Evolutionary conservation across 2,888 invertebrate species (phyloP).

Genomic region (Abrostola triplasia): DNA sequence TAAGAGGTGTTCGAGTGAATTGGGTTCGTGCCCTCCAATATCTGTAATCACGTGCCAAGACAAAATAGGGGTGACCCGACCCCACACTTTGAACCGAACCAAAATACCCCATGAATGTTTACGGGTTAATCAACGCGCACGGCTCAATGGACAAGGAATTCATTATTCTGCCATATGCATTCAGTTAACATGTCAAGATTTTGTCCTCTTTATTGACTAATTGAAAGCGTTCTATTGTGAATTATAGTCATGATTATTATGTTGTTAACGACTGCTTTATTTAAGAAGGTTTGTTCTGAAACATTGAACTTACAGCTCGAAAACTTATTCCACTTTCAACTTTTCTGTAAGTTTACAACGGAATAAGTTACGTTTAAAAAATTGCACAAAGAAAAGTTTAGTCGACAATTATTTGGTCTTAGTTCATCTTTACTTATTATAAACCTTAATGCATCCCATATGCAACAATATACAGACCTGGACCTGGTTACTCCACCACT

Average conservation of each 20-base stretch:
- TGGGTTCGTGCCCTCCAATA: slow-evolving; percentile 81
- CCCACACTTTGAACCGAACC: slow-evolving; percentile 68
- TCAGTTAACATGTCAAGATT: slow-evolving; percentile 51
- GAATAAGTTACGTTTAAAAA: no score
- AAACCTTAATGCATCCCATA: no score
- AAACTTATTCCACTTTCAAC: not conserved
- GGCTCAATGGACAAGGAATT: slow-evolving; percentile 67
- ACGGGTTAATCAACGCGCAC: slow-evolving; percentile 76
- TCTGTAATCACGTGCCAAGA: slow-evolving; percentile 80
- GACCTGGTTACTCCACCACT: no score
- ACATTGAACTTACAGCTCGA: slow-evolving; percentile 14
- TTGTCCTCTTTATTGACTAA: slow-evolving; percentile 27
- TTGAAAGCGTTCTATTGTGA: slow-evolving; percentile 32
- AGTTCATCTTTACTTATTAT: no score
- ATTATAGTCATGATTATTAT: slow-evolving; percentile 39
- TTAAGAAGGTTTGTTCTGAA: slow-evolving; percentile 16
- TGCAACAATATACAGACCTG: no score
- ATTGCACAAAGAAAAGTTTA: no score
- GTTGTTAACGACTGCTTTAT: slow-evolving; percentile 31
- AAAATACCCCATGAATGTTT: slow-evolving; percentile 79
- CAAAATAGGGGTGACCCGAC: slow-evolving; percentile 72
- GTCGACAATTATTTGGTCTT: no score
- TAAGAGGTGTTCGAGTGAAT: slow-evolving; percentile 76
- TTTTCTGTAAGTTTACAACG: no score
- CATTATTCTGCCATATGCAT: slow-evolving; percentile 66